phyloP scores from a whole-genome alignment of 2,888 invertebrate species.

The Nowickia ferox region DNA sequence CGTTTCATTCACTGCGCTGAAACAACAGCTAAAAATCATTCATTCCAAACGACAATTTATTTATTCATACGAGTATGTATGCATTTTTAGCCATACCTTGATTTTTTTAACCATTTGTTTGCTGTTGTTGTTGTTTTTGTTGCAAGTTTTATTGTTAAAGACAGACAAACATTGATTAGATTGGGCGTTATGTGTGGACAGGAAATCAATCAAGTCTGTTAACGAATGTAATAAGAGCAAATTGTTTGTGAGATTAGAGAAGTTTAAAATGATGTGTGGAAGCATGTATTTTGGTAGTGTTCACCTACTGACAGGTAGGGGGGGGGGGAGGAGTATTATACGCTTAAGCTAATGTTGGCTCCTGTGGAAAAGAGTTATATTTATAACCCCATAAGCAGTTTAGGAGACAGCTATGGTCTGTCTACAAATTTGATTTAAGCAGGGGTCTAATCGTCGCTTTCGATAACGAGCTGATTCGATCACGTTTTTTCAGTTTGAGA shows the following conservation, averaged over 20 bases:
- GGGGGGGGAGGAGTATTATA: no score
- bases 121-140: neutral
- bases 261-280: neutral
- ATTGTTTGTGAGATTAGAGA: conserved; percentile 15
- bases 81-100: conserved; percentile 42
- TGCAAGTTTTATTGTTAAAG: neutral
- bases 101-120: conserved; percentile 16
- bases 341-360: no score
- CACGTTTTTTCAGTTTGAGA: no score
- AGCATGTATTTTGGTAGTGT: neutral
- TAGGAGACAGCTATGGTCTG: no score
- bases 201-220: conserved; percentile 42
- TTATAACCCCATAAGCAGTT: no score
- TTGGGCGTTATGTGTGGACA: conserved; percentile 23
- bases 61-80: conserved; percentile 5
- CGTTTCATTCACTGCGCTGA: conserved; percentile 23
- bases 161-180: conserved; percentile 1
- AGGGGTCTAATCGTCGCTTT: no score
- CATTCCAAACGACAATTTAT: conserved; percentile 14
- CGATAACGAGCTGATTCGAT: no score
- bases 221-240: neutral
- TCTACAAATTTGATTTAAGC: no score
- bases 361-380: no score
- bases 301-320: no score
- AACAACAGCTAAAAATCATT: conserved; percentile 21